A percentile compares a stretch with the other conserved stretches of the same genome.
Evolutionary conservation across 2,888 invertebrate genomes (phyloP).

Genomic region (Ametastegia equiseti): DNA sequence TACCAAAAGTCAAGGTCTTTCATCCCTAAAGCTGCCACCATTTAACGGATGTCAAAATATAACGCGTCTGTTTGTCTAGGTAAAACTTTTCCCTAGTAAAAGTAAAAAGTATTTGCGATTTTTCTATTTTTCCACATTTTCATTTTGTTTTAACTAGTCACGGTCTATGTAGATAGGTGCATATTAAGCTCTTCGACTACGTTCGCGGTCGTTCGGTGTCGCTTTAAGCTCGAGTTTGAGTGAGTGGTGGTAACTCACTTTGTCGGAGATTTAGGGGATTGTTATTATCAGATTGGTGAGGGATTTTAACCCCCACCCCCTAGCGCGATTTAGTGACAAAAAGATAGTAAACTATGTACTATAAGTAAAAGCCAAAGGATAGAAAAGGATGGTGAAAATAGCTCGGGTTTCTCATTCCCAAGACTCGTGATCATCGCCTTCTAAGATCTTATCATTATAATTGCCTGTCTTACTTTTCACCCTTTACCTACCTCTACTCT

Average conservation of each 20-base stretch:
- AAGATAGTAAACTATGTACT: not conserved
- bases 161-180: not conserved
- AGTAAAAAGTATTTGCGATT: no score
- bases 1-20: no score
- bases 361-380: not conserved
- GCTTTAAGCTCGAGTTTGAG: not conserved
- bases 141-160: not conserved
- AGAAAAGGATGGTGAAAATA: no score
- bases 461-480: conserved; percentile 28
- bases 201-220: no score
- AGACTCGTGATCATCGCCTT: conserved; percentile 13
- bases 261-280: not conserved
- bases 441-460: conserved; percentile 33
- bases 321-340: conserved; percentile 3
- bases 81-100: no score
- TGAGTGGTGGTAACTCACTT: not conserved
- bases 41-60: no score
- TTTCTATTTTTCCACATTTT: no score
- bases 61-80: no score
- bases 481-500: not conserved
- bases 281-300: not conserved
- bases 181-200: not conserved
- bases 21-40: no score
- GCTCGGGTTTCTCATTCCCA: not conserved
- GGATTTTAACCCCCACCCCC: not conserved